Evolutionary conservation across 2,797 vertebrate species (phyloP).

Genomic region (Glyptemys insculpta): DNA sequence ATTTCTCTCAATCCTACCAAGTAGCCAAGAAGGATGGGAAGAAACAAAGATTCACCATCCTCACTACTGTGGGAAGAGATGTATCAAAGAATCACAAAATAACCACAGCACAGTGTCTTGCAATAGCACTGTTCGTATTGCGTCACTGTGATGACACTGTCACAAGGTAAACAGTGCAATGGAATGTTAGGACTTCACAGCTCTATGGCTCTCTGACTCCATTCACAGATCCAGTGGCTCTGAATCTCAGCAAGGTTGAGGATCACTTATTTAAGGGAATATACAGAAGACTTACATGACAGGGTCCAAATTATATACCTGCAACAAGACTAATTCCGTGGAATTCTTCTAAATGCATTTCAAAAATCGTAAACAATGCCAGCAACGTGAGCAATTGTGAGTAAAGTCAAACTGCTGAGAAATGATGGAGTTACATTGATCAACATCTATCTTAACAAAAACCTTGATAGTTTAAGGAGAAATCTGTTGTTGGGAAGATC

Average conservation of each 20-base stretch:
- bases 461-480: neutral
- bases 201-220: neutral
- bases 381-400: neutral
- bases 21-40: neutral
- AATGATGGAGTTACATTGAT: neutral
- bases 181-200: neutral
- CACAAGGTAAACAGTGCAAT: neutral
- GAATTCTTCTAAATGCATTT: neutral
- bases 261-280: neutral
- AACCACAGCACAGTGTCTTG: neutral
- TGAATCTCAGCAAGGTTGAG: neutral
- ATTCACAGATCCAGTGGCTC: neutral
- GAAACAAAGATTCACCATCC: neutral
- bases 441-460: neutral
- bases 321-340: neutral
- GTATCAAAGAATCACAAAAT: neutral
- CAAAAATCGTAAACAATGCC: fast-evolving
- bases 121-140: fast-evolving
- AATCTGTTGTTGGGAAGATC: neutral
- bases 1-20: neutral
- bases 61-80: neutral
- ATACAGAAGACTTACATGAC: neutral
- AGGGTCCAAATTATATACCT: fast-evolving
- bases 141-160: neutral
- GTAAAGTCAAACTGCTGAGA: neutral